Percentiles rank a stretch among this genome's conserved stretches.
Conservation (phyloP, 2,113 vertebrate genomes). For the Poicephalus gulielmi region DNA sequence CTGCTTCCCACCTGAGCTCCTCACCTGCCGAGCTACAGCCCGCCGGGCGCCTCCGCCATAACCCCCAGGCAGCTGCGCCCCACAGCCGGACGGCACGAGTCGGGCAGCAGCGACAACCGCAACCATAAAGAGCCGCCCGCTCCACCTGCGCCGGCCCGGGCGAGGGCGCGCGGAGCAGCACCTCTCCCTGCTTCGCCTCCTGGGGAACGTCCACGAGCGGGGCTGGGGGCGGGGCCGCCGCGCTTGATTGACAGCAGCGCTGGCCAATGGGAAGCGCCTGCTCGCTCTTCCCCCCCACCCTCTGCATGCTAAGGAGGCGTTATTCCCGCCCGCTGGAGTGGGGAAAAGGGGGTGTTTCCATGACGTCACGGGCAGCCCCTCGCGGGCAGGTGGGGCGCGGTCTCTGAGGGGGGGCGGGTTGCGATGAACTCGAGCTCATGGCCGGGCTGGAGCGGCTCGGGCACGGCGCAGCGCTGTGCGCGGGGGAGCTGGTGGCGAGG, state of each 20-base stretch:
- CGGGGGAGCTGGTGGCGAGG: background rate
- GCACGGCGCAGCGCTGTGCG: background rate
- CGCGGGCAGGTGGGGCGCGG: constrained; percentile 3
- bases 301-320: background rate
- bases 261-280: background rate
- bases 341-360: constrained; percentile 8
- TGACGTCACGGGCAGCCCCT: constrained; percentile 25
- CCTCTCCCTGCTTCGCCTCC: background rate
- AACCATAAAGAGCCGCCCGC: background rate
- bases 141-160: background rate
- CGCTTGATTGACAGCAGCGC: background rate
- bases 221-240: background rate
- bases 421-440: background rate
- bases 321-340: background rate
- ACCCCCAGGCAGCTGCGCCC: background rate
- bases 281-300: background rate
- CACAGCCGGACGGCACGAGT: background rate
- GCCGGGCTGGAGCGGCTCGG: background rate
- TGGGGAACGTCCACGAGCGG: background rate
- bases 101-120: background rate
- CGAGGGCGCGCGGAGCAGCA: background rate
- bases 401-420: background rate
- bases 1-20: background rate
- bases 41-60: background rate
- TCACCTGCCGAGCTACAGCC: background rate